Evolutionary conservation across 2,113 vertebrate genomes (phyloP).

Genomic region (Pygoscelis adeliae): DNA sequence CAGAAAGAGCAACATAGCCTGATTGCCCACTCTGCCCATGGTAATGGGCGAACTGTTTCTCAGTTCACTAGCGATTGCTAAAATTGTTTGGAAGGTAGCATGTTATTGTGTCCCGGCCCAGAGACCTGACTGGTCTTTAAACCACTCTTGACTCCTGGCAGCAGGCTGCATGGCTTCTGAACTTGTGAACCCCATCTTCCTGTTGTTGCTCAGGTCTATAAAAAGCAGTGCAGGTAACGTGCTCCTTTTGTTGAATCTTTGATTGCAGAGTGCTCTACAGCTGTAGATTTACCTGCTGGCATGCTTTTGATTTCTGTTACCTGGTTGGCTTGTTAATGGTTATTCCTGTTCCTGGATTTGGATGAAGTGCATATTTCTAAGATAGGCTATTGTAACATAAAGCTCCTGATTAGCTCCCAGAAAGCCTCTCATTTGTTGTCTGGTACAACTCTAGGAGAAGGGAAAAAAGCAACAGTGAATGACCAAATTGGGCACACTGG

Average conservation of each 20-base stretch:
- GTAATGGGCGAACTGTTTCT: neutral
- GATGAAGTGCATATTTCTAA: neutral
- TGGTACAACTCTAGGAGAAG: neutral
- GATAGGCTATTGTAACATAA: neutral
- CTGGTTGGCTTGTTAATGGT: neutral
- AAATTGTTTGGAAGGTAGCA: neutral
- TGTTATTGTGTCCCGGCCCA: neutral
- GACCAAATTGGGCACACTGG: rapidly evolving
- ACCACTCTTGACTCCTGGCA: neutral
- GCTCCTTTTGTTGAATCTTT: neutral
- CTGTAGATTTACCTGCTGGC: neutral
- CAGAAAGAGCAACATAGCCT: neutral
- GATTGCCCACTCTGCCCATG: neutral
- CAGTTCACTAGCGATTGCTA: neutral
- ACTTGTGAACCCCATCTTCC: neutral
- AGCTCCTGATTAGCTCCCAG: neutral
- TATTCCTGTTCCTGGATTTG: neutral
- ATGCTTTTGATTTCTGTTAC: neutral
- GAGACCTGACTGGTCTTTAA: neutral
- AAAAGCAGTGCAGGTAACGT: neutral
- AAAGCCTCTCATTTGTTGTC: neutral
- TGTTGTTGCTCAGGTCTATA: neutral
- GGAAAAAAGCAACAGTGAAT: neutral
- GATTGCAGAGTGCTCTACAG: neutral
- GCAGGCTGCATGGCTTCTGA: neutral